Evolutionary conservation across 2,113 vertebrate species (phyloP).

Genomic region (Rhombomys opimus): DNA sequence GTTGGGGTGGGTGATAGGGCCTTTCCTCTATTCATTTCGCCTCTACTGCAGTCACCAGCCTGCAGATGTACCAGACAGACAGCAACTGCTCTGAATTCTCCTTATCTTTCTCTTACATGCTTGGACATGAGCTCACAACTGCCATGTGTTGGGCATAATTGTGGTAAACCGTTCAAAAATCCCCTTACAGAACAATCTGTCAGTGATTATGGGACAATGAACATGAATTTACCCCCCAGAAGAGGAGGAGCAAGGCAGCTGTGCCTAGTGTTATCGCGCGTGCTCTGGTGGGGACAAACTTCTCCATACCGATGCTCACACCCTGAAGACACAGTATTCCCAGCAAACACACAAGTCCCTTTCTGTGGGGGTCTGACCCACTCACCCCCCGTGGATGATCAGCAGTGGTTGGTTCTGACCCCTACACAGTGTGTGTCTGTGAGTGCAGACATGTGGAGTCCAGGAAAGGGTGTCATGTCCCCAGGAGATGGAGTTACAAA

Average conservation of each 20-base stretch:
- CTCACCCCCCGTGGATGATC: neutral
- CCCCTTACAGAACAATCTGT: neutral
- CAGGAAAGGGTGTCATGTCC: too few relatives aligned
- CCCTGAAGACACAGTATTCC: neutral
- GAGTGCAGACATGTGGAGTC: neutral
- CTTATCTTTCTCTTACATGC: neutral
- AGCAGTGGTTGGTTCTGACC: neutral
- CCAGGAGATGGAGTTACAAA: too few relatives aligned
- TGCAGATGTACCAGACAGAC: fast-evolving
- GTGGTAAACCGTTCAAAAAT: neutral
- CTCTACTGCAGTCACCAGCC: neutral
- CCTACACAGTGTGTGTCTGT: neutral
- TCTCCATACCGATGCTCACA: neutral
- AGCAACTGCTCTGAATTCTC: neutral
- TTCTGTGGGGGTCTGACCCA: too few relatives aligned
- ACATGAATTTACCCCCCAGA: neutral
- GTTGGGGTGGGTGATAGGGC: fast-evolving
- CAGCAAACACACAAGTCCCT: neutral
- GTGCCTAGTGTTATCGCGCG: neutral
- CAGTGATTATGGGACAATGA: neutral
- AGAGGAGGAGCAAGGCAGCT: neutral
- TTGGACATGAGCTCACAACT: neutral
- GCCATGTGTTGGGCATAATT: neutral
- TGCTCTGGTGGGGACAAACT: neutral
- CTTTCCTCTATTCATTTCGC: neutral